phyloP scores from a whole-genome alignment of 2,113 vertebrate species.

The Megaleporinus macrocephalus region DNA sequence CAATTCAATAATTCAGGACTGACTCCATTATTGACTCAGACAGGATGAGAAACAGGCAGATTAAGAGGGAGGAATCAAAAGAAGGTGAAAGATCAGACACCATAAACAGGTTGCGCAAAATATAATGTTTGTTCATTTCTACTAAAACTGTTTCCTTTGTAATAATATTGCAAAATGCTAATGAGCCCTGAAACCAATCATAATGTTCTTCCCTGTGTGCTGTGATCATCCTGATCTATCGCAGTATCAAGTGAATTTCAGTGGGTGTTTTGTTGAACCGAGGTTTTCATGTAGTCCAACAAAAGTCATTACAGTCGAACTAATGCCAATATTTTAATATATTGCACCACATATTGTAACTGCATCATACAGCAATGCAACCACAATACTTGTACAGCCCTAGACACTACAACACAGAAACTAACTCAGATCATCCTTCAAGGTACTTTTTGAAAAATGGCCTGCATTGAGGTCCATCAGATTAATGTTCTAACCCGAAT shows the following conservation, averaged over 20 bases:
- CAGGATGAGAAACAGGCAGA: conserved; percentile 1
- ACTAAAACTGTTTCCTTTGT: too few relatives aligned
- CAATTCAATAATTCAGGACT: conserved; percentile 1
- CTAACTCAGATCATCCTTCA: neutral
- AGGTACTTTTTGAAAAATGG: neutral
- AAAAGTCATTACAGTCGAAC: neutral
- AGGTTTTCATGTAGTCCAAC: too few relatives aligned
- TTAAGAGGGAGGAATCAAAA: neutral
- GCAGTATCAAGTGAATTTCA: too few relatives aligned
- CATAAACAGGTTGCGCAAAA: too few relatives aligned
- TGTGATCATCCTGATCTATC: too few relatives aligned
- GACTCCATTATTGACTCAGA: neutral
- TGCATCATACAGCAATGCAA: neutral
- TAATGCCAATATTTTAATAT: neutral
- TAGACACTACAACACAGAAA: neutral
- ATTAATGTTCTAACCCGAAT: conserved; percentile 1
- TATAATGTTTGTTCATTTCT: too few relatives aligned
- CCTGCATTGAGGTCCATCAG: neutral
- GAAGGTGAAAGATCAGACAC: neutral
- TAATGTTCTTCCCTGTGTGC: too few relatives aligned
- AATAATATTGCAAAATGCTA: too few relatives aligned
- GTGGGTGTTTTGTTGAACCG: too few relatives aligned
- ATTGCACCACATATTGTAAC: neutral
- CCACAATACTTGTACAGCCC: neutral
- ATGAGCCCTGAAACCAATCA: too few relatives aligned